phyloP scores from a whole-genome alignment of 2,113 vertebrate genomes.

The Chlorocebus sabaeus region DNA sequence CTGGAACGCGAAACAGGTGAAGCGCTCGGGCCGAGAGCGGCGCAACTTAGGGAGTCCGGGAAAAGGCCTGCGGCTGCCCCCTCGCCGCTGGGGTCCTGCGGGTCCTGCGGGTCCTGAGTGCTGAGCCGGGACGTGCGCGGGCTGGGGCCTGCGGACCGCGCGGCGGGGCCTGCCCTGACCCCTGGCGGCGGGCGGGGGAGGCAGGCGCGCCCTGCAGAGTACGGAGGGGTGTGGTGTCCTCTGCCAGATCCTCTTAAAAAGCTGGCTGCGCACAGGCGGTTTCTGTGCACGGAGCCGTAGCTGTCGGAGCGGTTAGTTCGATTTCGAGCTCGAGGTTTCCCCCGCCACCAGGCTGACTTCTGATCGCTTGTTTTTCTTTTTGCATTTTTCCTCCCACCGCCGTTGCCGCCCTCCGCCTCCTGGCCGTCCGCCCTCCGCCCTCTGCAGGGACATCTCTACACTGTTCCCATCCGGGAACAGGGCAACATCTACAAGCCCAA shows the following conservation, averaged over 20 bases:
- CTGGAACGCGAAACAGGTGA: not conserved
- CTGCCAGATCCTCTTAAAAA: constrained; percentile 79
- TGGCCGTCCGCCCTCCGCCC: constrained; percentile 40
- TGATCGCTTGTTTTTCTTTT: constrained; percentile 52
- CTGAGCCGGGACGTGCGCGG: not conserved
- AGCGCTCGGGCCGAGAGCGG: not conserved
- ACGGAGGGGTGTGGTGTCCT: constrained; percentile 90
- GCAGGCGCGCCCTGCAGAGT: constrained; percentile 62
- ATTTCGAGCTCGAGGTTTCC: not conserved
- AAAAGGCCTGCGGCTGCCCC: not conserved
- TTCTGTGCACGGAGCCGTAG: constrained; percentile 6
- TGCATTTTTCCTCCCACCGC: not conserved
- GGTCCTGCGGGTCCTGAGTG: not conserved
- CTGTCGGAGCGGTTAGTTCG: not conserved
- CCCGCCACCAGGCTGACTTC: not conserved
- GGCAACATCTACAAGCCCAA: constrained; percentile 99
- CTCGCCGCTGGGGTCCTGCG: not conserved
- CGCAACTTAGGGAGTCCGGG: not conserved
- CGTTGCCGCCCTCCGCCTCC: constrained; percentile 12
- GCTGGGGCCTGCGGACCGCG: not conserved
- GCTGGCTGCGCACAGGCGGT: constrained; percentile 47
- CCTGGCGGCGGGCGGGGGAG: constrained; percentile 87
- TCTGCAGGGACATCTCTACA: constrained; percentile 91
- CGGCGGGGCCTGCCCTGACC: constrained; percentile 79
- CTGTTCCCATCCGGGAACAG: constrained; percentile 94